These are phyloP conservation scores for Lithophane leautieri DNA, from an alignment of 2,888 invertebrate species.

Conservation along the genomic window DNA sequence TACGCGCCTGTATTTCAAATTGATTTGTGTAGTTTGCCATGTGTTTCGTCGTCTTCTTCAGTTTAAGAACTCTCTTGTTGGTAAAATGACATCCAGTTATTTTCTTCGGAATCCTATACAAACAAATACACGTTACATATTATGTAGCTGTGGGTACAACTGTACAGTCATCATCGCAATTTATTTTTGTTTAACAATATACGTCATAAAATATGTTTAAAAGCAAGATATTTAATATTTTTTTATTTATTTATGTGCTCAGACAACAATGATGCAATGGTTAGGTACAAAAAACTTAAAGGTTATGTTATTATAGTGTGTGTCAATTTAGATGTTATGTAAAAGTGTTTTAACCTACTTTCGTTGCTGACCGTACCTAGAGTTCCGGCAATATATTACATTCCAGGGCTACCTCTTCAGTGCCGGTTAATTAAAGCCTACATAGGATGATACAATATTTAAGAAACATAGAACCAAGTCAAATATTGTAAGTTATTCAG, in stretches of 20 bases:
- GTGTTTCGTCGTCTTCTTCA: neutral
- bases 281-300: too few relatives aligned
- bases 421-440: too few relatives aligned
- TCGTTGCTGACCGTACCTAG: neutral
- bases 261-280: too few relatives aligned
- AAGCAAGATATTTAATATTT: neutral
- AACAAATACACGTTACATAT: neutral
- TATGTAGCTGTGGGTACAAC: neutral
- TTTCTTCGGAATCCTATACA: neutral
- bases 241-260: too few relatives aligned
- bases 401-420: too few relatives aligned
- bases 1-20: conserved; percentile 33
- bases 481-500: neutral
- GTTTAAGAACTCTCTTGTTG: neutral
- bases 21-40: neutral
- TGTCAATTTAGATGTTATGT: neutral
- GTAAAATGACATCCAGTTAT: neutral
- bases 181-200: neutral
- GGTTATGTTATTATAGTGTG: too few relatives aligned
- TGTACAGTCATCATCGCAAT: neutral
- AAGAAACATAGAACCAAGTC: too few relatives aligned
- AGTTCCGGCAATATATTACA: too few relatives aligned
- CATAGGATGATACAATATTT: too few relatives aligned
- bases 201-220: neutral
- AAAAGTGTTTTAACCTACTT: neutral